phyloP scores from a whole-genome alignment of 2,113 vertebrate genomes.

The Ochotona curzoniae region DNA sequence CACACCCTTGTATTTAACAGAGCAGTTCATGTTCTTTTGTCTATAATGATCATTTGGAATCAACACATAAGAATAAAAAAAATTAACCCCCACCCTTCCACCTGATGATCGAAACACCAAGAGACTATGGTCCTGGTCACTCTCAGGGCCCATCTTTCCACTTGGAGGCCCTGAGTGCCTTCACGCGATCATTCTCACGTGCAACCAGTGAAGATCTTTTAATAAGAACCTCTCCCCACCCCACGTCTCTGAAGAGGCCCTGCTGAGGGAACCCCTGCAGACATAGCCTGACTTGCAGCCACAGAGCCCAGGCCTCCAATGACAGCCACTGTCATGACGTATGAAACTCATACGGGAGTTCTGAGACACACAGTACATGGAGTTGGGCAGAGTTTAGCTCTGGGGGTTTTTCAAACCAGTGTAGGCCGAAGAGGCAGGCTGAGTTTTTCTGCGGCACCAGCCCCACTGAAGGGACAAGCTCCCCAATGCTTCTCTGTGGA shows the following conservation, averaged over 20 bases:
- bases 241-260: not conserved
- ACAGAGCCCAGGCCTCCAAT: not conserved
- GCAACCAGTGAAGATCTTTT: not conserved
- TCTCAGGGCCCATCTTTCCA: not conserved
- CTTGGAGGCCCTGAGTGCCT: not conserved
- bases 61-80: not conserved
- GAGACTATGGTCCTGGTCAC: not conserved
- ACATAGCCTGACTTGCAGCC: not conserved
- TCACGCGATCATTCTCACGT: not conserved
- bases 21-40: too few relatives aligned
- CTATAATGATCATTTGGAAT: too few relatives aligned
- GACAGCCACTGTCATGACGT: not conserved
- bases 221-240: not conserved
- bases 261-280: not conserved
- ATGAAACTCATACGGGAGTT: not conserved
- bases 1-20: too few relatives aligned
- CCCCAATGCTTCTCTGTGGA: not conserved
- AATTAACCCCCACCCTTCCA: not conserved
- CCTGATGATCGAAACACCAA: not conserved
- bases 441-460: not conserved
- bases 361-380: not conserved
- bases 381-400: not conserved
- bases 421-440: fast-evolving
- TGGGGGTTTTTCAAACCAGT: not conserved
- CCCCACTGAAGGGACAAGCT: not conserved